phyloP scores from a whole-genome alignment of 2,797 vertebrate species.

The Scolopax bukidnonensis region DNA sequence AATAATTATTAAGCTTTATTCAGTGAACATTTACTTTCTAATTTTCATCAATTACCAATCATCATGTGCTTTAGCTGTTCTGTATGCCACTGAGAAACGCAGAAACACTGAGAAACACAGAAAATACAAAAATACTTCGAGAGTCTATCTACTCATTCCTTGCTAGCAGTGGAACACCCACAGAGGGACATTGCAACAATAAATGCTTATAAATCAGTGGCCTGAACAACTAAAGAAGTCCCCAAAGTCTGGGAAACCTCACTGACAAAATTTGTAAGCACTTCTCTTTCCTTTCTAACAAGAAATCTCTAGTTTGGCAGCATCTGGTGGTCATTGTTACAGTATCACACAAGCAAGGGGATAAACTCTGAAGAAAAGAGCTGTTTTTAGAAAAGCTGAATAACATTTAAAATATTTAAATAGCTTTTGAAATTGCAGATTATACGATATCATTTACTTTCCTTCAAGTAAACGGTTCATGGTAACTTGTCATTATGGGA shows the following conservation, averaged over 20 bases:
- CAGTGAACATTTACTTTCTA: neutral
- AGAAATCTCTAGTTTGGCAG: neutral
- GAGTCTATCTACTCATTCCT: neutral
- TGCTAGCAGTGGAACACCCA: neutral
- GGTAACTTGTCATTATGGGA: neutral
- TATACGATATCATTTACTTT: neutral
- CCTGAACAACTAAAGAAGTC: neutral
- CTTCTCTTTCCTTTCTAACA: neutral
- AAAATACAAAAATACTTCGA: neutral
- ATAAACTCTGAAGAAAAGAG: neutral
- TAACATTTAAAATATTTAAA: neutral
- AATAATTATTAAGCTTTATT: neutral
- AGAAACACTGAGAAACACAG: neutral
- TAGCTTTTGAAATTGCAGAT: neutral
- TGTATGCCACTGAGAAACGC: neutral
- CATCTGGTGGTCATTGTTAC: neutral
- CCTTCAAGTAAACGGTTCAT: neutral
- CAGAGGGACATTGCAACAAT: neutral
- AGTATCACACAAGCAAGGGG: neutral
- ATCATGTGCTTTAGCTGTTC: neutral
- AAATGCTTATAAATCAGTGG: neutral
- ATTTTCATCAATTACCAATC: neutral
- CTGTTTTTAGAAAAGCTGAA: neutral
- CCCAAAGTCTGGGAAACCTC: neutral
- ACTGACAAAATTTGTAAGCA: neutral